A percentile compares a stretch with the other conserved stretches of the same genome.
These are phyloP conservation scores for Poeciliopsis infans DNA, from an alignment of 2,797 vertebrate species.

Conservation along the genomic window DNA sequence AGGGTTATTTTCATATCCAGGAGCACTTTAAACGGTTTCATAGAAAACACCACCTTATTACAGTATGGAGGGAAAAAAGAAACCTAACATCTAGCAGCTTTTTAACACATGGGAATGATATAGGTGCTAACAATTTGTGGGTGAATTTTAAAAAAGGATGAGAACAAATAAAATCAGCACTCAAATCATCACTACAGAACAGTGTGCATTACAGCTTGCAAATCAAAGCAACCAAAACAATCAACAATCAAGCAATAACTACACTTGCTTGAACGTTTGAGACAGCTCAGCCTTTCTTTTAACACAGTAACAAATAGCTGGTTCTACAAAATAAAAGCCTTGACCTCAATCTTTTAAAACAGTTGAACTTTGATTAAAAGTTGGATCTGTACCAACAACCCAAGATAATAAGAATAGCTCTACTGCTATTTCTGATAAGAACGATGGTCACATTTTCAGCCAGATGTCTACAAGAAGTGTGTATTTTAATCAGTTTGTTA, in stretches of 20 bases:
- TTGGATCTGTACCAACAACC: background rate
- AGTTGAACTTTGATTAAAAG: background rate
- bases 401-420: background rate
- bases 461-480: background rate
- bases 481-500: background rate
- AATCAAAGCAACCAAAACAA: background rate
- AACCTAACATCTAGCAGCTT: background rate
- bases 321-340: background rate
- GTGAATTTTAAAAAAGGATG: background rate
- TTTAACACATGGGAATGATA: background rate
- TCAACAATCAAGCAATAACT: background rate
- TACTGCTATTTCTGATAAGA: background rate
- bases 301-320: background rate
- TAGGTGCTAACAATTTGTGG: background rate
- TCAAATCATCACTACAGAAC: background rate
- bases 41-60: background rate
- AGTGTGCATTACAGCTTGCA: background rate
- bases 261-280: background rate
- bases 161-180: background rate
- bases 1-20: constrained; percentile 33
- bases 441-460: background rate
- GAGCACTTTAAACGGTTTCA: constrained; percentile 1
- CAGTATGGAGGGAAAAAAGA: background rate
- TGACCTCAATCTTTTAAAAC: background rate
- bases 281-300: background rate